These are phyloP conservation scores for Rhinogobio ventralis DNA, from an alignment of 2,797 vertebrate genomes.

Conservation along the genomic window DNA sequence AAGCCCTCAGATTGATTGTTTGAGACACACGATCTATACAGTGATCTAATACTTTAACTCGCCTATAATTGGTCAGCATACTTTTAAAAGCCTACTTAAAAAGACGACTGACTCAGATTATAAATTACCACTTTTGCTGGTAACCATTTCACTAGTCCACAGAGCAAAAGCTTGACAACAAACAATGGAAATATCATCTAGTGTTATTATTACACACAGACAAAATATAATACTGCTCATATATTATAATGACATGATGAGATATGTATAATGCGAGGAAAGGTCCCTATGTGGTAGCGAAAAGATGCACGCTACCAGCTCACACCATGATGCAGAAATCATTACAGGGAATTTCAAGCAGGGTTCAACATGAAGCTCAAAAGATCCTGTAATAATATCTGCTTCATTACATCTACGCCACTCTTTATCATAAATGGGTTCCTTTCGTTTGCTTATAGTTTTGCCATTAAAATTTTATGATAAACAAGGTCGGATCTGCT, in stretches of 20 bases:
- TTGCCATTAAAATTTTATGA: background rate
- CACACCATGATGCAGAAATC: slow-evolving; percentile 38
- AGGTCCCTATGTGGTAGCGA: slow-evolving; percentile 40
- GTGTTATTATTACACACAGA: slow-evolving; percentile 49
- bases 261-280: slow-evolving; percentile 31
- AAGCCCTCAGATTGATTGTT: slow-evolving; percentile 63
- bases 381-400: slow-evolving; percentile 60
- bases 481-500: slow-evolving; percentile 50
- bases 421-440: slow-evolving; percentile 25
- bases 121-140: slow-evolving; percentile 29
- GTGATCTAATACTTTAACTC: slow-evolving; percentile 46
- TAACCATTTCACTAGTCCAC: slow-evolving; percentile 49
- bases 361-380: slow-evolving; percentile 42
- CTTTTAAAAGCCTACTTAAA: slow-evolving; percentile 46
- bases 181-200: slow-evolving; percentile 40
- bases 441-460: slow-evolving; percentile 34
- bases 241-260: slow-evolving; percentile 42
- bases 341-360: slow-evolving; percentile 62
- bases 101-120: background rate
- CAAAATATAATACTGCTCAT: slow-evolving; percentile 44
- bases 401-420: slow-evolving; percentile 48
- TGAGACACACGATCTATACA: slow-evolving; percentile 58
- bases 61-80: slow-evolving; percentile 25
- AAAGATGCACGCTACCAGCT: slow-evolving; percentile 45
- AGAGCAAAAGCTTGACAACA: slow-evolving; percentile 43